phyloP scores from a whole-genome alignment of 2,797 vertebrate genomes.

The Podargus strigoides region DNA sequence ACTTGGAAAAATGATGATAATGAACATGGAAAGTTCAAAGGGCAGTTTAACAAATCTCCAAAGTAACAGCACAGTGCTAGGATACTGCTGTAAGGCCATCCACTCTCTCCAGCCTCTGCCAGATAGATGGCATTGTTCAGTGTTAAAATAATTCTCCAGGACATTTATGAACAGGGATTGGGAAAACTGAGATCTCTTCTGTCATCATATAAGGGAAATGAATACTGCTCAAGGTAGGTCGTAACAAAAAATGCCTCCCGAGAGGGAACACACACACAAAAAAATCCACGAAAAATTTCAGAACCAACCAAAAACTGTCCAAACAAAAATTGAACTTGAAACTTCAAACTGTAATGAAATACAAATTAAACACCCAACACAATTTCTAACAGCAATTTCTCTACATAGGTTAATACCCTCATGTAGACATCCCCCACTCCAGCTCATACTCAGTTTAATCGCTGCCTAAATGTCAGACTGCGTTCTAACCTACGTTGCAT shows the following conservation, averaged over 20 bases:
- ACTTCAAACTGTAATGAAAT: neutral
- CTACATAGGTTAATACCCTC: neutral
- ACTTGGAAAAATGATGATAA: neutral
- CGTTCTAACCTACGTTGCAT: neutral
- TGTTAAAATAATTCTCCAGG: neutral
- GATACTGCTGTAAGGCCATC: neutral
- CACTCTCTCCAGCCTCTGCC: neutral
- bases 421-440: accelerated
- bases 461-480: neutral
- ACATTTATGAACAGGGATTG: neutral
- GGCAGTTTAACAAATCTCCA: neutral
- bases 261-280: accelerated
- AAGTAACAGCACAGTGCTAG: neutral
- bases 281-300: too few relatives aligned
- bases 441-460: neutral
- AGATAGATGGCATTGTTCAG: neutral
- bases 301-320: neutral
- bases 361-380: neutral
- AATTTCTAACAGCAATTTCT: neutral
- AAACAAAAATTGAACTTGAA: neutral
- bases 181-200: neutral
- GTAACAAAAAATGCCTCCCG: neutral
- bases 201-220: neutral
- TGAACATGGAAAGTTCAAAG: neutral
- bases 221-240: neutral